Conservation (phyloP, 2,113 vertebrate genomes). For the Bubo blakistoni region DNA sequence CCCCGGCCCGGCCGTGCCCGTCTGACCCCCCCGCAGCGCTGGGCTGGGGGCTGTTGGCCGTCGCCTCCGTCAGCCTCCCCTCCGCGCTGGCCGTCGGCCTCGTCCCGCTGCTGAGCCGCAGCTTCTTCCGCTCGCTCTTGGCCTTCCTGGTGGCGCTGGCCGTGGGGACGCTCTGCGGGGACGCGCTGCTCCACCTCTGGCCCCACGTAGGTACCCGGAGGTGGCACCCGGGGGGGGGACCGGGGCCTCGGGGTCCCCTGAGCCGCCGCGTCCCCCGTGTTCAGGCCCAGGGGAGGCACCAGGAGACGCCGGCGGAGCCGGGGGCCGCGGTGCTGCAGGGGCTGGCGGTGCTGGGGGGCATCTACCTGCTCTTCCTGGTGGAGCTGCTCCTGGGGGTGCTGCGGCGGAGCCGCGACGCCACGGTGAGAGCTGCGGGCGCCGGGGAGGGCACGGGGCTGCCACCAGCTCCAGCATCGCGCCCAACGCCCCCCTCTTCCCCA, state of each 20-base stretch:
- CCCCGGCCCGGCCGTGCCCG: not conserved
- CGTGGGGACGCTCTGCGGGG: conserved; percentile 83
- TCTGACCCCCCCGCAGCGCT: conserved; percentile 61
- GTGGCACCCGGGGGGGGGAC: not conserved
- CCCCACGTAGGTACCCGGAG: conserved; percentile 74
- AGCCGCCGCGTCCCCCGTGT: accelerated
- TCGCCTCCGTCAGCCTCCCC: conserved; percentile 75
- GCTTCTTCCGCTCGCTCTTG: conserved; percentile 64
- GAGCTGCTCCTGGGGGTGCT: conserved; percentile 71
- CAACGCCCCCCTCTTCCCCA: not conserved
- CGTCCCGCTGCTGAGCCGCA: conserved; percentile 67
- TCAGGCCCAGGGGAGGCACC: not conserved
- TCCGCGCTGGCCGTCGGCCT: conserved; percentile 72
- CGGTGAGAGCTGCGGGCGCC: conserved; percentile 6
- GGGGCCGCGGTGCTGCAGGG: conserved; percentile 54
- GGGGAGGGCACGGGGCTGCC: accelerated
- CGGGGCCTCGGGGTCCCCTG: accelerated
- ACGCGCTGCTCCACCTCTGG: conserved; percentile 82
- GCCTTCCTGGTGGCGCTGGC: conserved; percentile 82
- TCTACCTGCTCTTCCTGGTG: conserved; percentile 77
- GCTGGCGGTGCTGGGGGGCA: conserved; percentile 71
- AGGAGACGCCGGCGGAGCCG: not conserved
- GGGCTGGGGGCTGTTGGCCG: conserved; percentile 74
- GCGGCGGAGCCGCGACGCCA: not conserved
- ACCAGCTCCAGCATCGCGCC: accelerated